Percentiles rank a stretch among this genome's conserved stretches.
phyloP scores from a whole-genome alignment of 2,797 vertebrate genomes.

The Sciurus carolinensis region DNA sequence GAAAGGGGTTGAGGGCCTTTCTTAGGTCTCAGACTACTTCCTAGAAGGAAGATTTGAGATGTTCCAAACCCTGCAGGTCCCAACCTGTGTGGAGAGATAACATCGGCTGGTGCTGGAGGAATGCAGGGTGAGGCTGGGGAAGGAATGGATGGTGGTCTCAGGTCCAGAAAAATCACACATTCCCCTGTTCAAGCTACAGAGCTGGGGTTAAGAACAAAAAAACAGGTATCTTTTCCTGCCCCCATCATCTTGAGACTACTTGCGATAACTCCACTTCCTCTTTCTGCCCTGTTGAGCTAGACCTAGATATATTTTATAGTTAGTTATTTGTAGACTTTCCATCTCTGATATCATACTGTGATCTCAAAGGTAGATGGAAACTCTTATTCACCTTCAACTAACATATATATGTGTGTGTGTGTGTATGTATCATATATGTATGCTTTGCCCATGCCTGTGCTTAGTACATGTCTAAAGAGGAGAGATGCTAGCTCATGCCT shows the following conservation, averaged over 20 bases:
- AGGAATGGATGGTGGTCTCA: conserved; percentile 21
- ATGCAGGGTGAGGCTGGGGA: not conserved
- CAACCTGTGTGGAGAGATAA: conserved; percentile 63
- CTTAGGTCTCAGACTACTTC: conserved; percentile 55
- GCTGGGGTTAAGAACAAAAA: conserved; percentile 42
- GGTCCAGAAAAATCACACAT: not conserved
- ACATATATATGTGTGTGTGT: not conserved
- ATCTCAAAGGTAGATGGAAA: conserved; percentile 34
- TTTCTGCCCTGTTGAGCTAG: conserved; percentile 47
- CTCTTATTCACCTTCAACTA: not conserved
- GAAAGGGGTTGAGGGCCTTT: conserved; percentile 58
- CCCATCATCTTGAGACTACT: conserved; percentile 8
- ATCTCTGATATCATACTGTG: not conserved
- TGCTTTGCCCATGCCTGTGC: not conserved
- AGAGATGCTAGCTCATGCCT: not conserved
- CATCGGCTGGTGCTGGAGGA: conserved; percentile 42
- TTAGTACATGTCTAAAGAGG: not conserved
- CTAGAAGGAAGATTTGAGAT: conserved; percentile 59
- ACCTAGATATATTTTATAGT: conserved; percentile 38
- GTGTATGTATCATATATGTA: not conserved
- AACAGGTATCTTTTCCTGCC: not conserved
- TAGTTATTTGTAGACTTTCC: conserved; percentile 56
- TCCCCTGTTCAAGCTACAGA: conserved; percentile 10
- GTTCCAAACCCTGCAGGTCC: conserved; percentile 56
- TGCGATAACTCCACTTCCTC: conserved; percentile 60